phyloP scores from a whole-genome alignment of 2,888 invertebrate species.

The Lordiphosa fenestrarum region DNA sequence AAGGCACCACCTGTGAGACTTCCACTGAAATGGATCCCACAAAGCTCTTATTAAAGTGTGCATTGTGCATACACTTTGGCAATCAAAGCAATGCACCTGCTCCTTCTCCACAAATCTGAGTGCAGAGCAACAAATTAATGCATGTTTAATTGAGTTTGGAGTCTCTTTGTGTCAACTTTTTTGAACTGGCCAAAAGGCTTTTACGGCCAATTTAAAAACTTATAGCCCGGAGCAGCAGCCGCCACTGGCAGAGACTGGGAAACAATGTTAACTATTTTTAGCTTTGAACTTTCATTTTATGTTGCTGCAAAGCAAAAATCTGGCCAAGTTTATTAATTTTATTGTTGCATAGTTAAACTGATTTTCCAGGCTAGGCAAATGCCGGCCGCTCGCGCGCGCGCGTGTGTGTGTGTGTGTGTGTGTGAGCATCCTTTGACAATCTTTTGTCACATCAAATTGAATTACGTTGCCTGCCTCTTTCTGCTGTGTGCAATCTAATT shows the following conservation, averaged over 20 bases:
- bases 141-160: too few species aligned
- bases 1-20: too few species aligned
- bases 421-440: conserved; percentile 10
- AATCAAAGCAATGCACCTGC: too few species aligned
- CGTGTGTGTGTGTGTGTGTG: background rate
- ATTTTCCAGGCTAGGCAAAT: conserved; percentile 21
- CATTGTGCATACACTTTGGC: too few species aligned
- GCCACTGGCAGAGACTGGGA: background rate
- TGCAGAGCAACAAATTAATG: too few species aligned
- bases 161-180: too few species aligned
- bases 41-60: too few species aligned
- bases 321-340: background rate
- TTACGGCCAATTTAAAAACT: conserved; percentile 31
- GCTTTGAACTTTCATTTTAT: conserved; percentile 31
- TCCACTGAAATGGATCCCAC: too few species aligned
- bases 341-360: conserved; percentile 24
- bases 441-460: conserved; percentile 11
- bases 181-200: conserved; percentile 19
- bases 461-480: conserved; percentile 8
- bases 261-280: conserved; percentile 24
- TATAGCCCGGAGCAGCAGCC: conserved; percentile 7
- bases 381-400: background rate
- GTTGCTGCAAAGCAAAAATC: background rate
- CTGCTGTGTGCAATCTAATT: conserved; percentile 29
- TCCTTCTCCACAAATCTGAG: too few species aligned